Evolutionary conservation across 2,797 vertebrate species (phyloP), one percentile per base, ranked within the genome.

Genomic region (Luscinia megarhynchos): DNA sequence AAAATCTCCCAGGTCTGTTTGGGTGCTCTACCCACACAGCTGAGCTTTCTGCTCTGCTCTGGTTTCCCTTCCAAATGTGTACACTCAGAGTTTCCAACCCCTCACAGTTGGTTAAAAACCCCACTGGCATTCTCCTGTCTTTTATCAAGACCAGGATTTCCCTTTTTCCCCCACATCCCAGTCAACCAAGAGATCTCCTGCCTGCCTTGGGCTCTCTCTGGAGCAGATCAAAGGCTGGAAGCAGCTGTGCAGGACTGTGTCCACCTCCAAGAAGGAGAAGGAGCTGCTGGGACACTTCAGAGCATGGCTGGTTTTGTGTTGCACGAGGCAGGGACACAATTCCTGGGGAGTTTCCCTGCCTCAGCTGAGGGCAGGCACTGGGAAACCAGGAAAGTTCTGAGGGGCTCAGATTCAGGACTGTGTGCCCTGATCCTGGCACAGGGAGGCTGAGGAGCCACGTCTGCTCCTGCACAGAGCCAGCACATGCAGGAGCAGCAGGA

Each of bases 51-150:
- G 61, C 81, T 66, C 29, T 64, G 66, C 9, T 79, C 59, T 62
- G 43, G 2, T 53, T 79, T 92, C 36, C 54, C 38, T 62, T 63
- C 58, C 62, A 26, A 5, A 48, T 36, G 30, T 48, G 41, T 70
- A 34, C 20, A 1, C 27, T 84, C 36, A 23, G 51, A 73, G 43
- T 45, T 93, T 59, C 58, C 55, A 61, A 2, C 8, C 43, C 36
- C 6, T 34, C 45, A 10, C 43, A 16, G 14, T 2, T 0, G 0
- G 18, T 46, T 75, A 34, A 72, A 43, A n/a, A 34, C 4, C 34
- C 30, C 67, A 50, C 57, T 2, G 1, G 36, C 19, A n/a, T 72
- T 78, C 43, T 72, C 27, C 36, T 73, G 11, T 15, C 74, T 78
- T 68, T 66, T 36, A 51, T 12, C 53, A 80, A 45, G 13, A 69